Evolutionary conservation across 2,888 invertebrate species (phyloP).

Genomic region (Caenorhabditis sp.): DNA sequence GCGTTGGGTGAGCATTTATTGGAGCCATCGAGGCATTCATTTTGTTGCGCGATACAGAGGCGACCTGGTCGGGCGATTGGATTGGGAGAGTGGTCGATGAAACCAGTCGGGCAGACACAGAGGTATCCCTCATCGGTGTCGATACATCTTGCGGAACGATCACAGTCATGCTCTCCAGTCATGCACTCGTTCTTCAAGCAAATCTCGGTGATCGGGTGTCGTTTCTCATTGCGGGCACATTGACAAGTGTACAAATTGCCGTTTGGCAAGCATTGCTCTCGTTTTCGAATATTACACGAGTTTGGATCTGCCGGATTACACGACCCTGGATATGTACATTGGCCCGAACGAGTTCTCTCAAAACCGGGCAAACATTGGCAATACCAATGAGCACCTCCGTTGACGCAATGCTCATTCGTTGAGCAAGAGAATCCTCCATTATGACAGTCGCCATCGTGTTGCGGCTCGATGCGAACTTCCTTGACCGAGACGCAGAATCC

Average conservation of each 20-base stretch:
- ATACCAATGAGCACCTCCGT: constrained; percentile 32
- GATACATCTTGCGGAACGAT: constrained; percentile 67
- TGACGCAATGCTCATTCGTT: constrained; percentile 54
- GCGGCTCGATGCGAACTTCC: constrained; percentile 49
- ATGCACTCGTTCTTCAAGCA: constrained; percentile 71
- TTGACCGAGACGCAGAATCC: constrained; percentile 67
- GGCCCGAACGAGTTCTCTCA: constrained; percentile 57
- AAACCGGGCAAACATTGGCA: constrained; percentile 63
- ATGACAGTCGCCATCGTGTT: constrained; percentile 56
- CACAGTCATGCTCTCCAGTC: constrained; percentile 68
- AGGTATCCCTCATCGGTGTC: constrained; percentile 67
- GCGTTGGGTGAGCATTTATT: constrained; percentile 69
- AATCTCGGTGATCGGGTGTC: constrained; percentile 70
- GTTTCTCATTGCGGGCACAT: constrained; percentile 61
- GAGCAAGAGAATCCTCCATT: constrained; percentile 56
- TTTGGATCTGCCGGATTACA: constrained; percentile 65
- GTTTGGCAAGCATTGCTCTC: constrained; percentile 68
- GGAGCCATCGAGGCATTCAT: constrained; percentile 67
- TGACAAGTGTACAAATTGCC: constrained; percentile 68
- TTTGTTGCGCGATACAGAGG: constrained; percentile 65
- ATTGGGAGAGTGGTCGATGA: constrained; percentile 66
- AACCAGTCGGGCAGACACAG: constrained; percentile 65
- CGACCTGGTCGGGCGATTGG: constrained; percentile 63
- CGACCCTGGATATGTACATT: constrained; percentile 65
- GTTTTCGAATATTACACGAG: constrained; percentile 67